These are phyloP conservation scores for Agapornis canus DNA, from an alignment of 2,797 vertebrate species.

Conservation along the genomic window DNA sequence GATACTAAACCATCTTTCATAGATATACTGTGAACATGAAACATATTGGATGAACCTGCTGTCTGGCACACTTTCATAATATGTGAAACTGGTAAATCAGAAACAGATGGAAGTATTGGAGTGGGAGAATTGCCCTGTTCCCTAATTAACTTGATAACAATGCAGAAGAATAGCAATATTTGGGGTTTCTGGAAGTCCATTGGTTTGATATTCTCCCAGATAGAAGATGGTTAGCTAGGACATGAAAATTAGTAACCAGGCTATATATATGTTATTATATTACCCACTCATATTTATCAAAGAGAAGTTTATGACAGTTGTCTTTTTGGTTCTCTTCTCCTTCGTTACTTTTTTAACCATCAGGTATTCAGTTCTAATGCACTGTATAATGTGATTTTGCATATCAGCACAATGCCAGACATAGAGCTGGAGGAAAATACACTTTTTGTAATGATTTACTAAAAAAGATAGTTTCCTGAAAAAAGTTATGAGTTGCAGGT, in stretches of 20 bases:
- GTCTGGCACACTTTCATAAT: constrained; percentile 67
- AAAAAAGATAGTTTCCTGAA: background rate
- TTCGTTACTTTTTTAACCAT: background rate
- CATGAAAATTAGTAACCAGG: background rate
- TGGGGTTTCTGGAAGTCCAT: constrained; percentile 2
- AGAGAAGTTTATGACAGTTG: background rate
- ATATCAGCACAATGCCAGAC: background rate
- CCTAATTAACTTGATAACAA: constrained; percentile 68
- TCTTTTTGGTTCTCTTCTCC: background rate
- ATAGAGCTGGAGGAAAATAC: background rate
- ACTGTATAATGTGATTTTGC: background rate
- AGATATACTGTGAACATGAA: constrained; percentile 61
- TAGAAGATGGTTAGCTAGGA: background rate
- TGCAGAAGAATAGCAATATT: constrained; percentile 63
- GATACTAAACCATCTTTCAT: constrained; percentile 49
- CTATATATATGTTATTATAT: background rate
- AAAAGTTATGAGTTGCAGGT: background rate
- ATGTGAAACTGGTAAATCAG: constrained; percentile 71
- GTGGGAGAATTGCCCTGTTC: constrained; percentile 66
- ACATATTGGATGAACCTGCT: constrained; percentile 65
- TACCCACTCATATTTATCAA: background rate
- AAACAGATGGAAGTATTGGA: constrained; percentile 72
- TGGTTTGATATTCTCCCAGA: background rate
- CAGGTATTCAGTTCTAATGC: background rate
- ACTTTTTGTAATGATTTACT: background rate